Evolutionary conservation across 2,888 invertebrate genomes (phyloP), one percentile per base, ranked within the genome.

Genomic region (Cataglyphis albicans): DNA sequence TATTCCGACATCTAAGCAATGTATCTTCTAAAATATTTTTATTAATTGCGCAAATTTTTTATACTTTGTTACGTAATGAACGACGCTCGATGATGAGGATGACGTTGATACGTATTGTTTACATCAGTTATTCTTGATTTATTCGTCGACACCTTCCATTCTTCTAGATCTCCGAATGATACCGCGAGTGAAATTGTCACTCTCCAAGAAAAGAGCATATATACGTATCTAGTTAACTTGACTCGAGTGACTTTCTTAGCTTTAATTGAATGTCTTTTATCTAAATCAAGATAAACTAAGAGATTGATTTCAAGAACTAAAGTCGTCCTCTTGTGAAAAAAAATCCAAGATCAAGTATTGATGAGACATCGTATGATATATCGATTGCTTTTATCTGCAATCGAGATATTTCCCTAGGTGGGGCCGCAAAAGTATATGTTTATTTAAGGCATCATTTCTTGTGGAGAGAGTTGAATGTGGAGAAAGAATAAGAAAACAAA

Each of bases 71-170:
- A 48, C 38, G 52, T 21, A 44, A 7, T 10, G 29, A 52, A 18
- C 86, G 84, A 87, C 86, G 85, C 84, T 82, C 76, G 83, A 38
- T 29, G n/a, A 73, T 83, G 83, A 84, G 73, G 82, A 85, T 74
- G 83, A 81, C 84, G 83, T 82, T 64, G 82, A 85, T 91, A 5
- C 4, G 18, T 48, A 92, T 92, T 92, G 86, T 86, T 90, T 92
- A 92, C 91, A 90, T 90, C 80, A 87, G 88, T 90, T 84, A 82
- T 68, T 78, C 86, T 57, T 32, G 67, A 83, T 4, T 48, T 81
- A 55, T 52, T 48, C 25, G 38, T 68, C 61, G 41, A 59, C 59
- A 48, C 73, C 55, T 73, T 65, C 29, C 52, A 10, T 59, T 65
- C 64, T 68, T 52, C 15, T 41, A 6, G n/a, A 41, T 38, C 70